Conservation (phyloP, 2,113 vertebrate genomes). For the Anarrhichthys ocellatus region DNA sequence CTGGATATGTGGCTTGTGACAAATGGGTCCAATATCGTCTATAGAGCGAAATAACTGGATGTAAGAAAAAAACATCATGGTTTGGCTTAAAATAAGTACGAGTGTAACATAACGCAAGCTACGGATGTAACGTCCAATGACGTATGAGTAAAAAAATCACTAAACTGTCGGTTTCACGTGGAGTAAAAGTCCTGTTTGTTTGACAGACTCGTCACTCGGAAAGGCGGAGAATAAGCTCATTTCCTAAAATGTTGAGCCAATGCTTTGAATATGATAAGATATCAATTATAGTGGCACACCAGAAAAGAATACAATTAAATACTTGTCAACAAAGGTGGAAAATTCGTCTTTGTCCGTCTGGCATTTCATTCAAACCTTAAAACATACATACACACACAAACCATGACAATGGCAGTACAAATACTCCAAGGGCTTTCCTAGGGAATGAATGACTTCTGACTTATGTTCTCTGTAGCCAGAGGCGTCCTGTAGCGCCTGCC, state of each 20-base stretch:
- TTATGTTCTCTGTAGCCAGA: not conserved
- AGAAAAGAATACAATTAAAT: not conserved
- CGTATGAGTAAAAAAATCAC: not conserved
- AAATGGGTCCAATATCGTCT: too few relatives aligned
- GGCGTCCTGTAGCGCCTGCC: not conserved
- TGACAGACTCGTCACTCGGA: not conserved
- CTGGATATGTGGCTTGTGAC: too few relatives aligned
- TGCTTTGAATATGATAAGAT: not conserved
- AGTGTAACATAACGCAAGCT: not conserved
- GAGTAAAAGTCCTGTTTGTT: not conserved
- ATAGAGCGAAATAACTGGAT: too few relatives aligned
- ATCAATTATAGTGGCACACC: not conserved
- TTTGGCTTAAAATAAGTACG: too few relatives aligned
- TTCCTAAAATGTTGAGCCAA: not conserved
- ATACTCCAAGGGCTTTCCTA: not conserved
- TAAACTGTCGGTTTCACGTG: not conserved
- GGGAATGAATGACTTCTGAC: not conserved
- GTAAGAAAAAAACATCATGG: too few relatives aligned
- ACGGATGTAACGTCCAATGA: not conserved
- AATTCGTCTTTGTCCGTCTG: not conserved
- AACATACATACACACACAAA: not conserved
- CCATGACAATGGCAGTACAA: not conserved
- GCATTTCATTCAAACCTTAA: not conserved
- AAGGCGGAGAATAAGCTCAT: not conserved
- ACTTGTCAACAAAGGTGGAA: not conserved